Conservation (phyloP, 2,888 invertebrate genomes). For the Coecobrya sp. region DNA sequence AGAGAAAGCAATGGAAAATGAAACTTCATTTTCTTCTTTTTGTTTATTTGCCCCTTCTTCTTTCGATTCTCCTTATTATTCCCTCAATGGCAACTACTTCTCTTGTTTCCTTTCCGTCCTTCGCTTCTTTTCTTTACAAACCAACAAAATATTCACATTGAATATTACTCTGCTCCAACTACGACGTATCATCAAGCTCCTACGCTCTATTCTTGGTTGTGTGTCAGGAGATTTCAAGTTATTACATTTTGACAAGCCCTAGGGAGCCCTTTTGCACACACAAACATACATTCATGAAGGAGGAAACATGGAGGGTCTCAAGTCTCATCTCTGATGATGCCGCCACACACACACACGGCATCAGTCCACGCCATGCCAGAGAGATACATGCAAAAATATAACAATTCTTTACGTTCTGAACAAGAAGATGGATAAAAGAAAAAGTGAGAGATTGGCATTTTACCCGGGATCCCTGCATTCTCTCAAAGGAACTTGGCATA, state of each 20-base stretch:
- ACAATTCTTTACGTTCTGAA: background rate
- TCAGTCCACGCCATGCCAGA: background rate
- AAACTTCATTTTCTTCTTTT: slow-evolving; percentile 72
- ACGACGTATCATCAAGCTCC: slow-evolving; percentile 45
- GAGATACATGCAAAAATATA: slow-evolving; percentile 7
- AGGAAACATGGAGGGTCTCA: slow-evolving; percentile 33
- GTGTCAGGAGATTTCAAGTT: slow-evolving; percentile 78
- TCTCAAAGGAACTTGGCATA: slow-evolving; percentile 1
- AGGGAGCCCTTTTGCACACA: slow-evolving; percentile 72
- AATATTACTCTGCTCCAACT: slow-evolving; percentile 31
- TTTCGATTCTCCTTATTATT: slow-evolving; percentile 60
- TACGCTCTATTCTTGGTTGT: slow-evolving; percentile 49
- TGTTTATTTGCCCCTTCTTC: slow-evolving; percentile 56
- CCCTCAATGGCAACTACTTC: slow-evolving; percentile 53
- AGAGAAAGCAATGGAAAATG: slow-evolving; percentile 52
- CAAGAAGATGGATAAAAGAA: slow-evolving; percentile 1
- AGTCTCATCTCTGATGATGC: slow-evolving; percentile 12
- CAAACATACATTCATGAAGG: slow-evolving; percentile 55
- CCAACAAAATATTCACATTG: slow-evolving; percentile 66
- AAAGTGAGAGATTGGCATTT: slow-evolving; percentile 9
- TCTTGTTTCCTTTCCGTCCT: slow-evolving; percentile 26
- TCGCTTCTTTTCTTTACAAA: slow-evolving; percentile 24
- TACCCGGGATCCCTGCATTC: slow-evolving; percentile 2
- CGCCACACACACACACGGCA: slow-evolving; percentile 4
- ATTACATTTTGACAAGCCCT: slow-evolving; percentile 80